Conservation (phyloP, 2,888 invertebrate species). For the Polyommatus icarus region DNA sequence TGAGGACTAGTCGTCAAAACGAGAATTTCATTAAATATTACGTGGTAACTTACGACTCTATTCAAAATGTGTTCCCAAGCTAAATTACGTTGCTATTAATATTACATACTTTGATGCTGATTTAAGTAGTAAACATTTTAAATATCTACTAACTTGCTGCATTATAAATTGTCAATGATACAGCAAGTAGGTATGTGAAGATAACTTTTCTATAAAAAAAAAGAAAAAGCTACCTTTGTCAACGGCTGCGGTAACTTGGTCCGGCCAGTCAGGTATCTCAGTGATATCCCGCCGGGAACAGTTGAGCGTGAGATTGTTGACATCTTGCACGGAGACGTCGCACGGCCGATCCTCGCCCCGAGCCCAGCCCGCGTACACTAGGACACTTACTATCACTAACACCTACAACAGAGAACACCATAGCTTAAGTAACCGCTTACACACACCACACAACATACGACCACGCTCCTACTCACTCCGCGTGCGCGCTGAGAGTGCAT, state of each 20-base stretch:
- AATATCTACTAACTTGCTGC: background rate
- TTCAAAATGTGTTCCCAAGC: slow-evolving; percentile 7
- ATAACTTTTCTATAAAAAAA: too few relatives aligned
- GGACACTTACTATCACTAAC: slow-evolving; percentile 67
- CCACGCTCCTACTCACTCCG: slow-evolving; percentile 59
- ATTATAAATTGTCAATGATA: background rate
- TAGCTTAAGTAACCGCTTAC: slow-evolving; percentile 54
- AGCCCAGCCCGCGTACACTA: slow-evolving; percentile 58
- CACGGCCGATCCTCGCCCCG: slow-evolving; percentile 54
- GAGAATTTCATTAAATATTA: background rate
- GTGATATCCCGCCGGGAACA: slow-evolving; percentile 66
- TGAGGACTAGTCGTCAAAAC: background rate
- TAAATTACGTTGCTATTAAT: background rate
- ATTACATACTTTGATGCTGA: background rate
- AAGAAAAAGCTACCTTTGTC: slow-evolving; percentile 57
- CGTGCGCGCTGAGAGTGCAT: slow-evolving; percentile 58
- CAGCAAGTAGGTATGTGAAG: too few relatives aligned
- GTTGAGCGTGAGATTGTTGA: slow-evolving; percentile 63
- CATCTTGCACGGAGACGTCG: slow-evolving; percentile 60
- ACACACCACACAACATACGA: slow-evolving; percentile 38
- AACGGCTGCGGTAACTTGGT: slow-evolving; percentile 54
- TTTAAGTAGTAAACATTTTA: background rate
- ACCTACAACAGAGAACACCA: slow-evolving; percentile 74
- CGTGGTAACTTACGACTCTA: background rate
- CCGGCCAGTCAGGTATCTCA: slow-evolving; percentile 63